Base-by-base conservation (phyloP, 2,797 vertebrate species). In the Eptatretus atami region DNA sequence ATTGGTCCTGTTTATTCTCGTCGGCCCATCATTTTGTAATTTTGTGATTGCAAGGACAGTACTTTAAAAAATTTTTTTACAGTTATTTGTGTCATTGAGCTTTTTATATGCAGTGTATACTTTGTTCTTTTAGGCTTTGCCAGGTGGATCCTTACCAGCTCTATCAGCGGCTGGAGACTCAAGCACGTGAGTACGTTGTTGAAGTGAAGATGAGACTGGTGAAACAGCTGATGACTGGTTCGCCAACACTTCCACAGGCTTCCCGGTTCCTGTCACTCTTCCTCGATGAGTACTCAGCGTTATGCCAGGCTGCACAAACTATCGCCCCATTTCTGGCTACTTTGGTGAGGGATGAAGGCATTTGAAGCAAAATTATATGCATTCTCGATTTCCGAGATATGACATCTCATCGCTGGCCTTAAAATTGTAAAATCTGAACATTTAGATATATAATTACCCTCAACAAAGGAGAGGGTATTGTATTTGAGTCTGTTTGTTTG, bases 131-230 rank as follows among this genome's bases (percentile, higher is more conserved):
- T 69, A 96, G 90, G 74, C 81, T 94, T 63, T 96, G 90, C 69
- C 83, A 93, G 71, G 82, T 84, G 75, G 90, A 95, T 72, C 90
- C 87, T 0, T 95, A 92, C 73, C 90, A 96, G 75, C 77, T 96
- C n/a, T 95, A 95, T 70, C 90, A 96, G 66, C 78, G 90, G n/a
- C 67, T 96, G 72, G 90, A 96, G 66, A 86, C 93, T 71, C 90
- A 96, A 70, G 90, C 90, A 10, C 75, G 86, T 13, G 90, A 95
- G 66, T 92, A 96, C 0, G 87, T 96, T 66, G 78, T 96, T 64
- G 90, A 96, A 72, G 84, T 88, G 83, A 96, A 93, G 73, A 82
- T 86, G 67, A 83, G 87, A 31, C 78, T 96, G 54, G 77, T 96
- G 67, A 83, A 83, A 70, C 86, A 94, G 70, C 73, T 93, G 53